A percentile compares a stretch with the other conserved stretches of the same genome.
Conservation (phyloP, 2,113 vertebrate genomes). For the Caretta caretta region DNA sequence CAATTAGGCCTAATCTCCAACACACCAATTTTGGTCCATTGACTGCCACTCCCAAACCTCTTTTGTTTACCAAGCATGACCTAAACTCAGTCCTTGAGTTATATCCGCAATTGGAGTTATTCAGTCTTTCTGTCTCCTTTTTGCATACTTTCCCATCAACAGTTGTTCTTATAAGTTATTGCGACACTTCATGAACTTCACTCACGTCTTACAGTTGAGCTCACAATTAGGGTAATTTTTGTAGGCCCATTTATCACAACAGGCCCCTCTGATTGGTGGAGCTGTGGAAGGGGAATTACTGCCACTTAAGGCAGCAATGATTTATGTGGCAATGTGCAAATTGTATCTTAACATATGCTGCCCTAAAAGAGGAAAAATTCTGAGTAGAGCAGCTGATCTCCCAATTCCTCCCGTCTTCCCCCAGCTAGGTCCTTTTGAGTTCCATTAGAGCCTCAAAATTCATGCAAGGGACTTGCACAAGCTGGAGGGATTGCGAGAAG, state of each 20-base stretch:
- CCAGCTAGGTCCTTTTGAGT: not conserved
- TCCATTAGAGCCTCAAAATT: not conserved
- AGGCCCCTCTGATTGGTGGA: not conserved
- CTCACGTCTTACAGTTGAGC: not conserved
- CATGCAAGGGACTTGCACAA: not conserved
- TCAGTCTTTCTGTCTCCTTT: no score
- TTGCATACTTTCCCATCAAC: not conserved
- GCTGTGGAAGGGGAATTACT: not conserved
- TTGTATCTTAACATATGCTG: slow-evolving; percentile 48
- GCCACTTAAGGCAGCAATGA: slow-evolving; percentile 39
- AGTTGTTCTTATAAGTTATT: not conserved
- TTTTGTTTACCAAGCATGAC: no score
- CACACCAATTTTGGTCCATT: no score
- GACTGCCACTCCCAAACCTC: no score
- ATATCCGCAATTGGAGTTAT: no score
- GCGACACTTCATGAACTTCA: no score
- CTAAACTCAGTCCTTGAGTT: no score
- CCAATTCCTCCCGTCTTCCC: slow-evolving; percentile 35
- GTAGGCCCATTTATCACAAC: slow-evolving; percentile 8
- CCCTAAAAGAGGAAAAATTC: slow-evolving; percentile 11
- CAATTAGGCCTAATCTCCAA: not conserved
- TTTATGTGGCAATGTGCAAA: slow-evolving; percentile 63
- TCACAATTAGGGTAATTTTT: not conserved
- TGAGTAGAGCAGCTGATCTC: slow-evolving; percentile 60
- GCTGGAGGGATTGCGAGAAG: accelerated